Base-by-base conservation (phyloP, 2,797 vertebrate species). In the Craterocephalus amniculus region DNA sequence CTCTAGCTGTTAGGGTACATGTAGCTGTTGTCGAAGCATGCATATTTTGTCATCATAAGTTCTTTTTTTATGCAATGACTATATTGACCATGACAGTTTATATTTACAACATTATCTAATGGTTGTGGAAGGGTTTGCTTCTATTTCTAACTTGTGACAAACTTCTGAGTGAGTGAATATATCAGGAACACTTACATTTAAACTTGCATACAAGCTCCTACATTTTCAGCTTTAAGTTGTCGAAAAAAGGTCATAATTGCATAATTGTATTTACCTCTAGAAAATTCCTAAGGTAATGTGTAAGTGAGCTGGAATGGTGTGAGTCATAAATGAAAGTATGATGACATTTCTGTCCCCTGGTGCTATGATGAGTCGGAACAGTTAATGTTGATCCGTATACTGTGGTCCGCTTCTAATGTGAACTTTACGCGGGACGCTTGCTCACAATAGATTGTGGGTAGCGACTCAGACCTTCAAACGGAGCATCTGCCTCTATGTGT, bases 401-500 rank as follows among this genome's bases (percentile, higher is more conserved):
- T 73, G 71, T 72, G 52, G 58, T 52, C 63, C 8, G 22, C 36
- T 52, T 63, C 59, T 73, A 67, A 80, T 81, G 63, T 76, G 51
- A 69, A 72, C 54, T 52, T 65, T 16, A 49, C 56, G 51, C 55
- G 5, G 35, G 49, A 11, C 32, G 45, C 26, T 78, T 64, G 66
- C 79, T 84, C 68, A 82, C 63, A 77, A 6, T 36, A 22, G 45
- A 63, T 60, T 20, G 55, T 58, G 51, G 70, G 70, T 85, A 82
- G 80, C 60, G 65, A 49, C 57, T 57, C 40, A 76, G 61, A 70
- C 58, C 76, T 66, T 81, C 64, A 85, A 82, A 79, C 67, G 22
- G 66, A 70, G 38, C 65, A 78, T 80, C 70, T 78, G 74, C 66
- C 60, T 72, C 27, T 1, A 3, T 63, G 56, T 79, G 26, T 81